Evolutionary conservation across 1,140 invertebrate species (phyloP), one percentile per base, ranked within the genome.

Genomic region (Babylonia areolata): DNA sequence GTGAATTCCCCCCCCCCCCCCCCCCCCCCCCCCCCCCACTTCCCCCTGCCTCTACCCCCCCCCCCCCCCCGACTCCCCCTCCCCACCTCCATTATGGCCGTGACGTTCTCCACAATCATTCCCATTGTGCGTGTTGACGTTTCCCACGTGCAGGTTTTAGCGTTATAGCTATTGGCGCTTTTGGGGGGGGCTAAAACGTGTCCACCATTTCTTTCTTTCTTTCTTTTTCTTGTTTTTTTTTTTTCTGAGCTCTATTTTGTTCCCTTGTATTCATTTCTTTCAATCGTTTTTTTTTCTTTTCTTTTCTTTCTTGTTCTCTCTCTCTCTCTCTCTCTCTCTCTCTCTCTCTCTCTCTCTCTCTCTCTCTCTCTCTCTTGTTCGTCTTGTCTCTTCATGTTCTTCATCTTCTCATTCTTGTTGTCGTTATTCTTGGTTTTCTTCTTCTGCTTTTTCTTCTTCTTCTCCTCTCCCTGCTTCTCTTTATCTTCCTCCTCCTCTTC

Each of bases 331-430:
- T 37, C 58, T 80, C 3, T 82, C 69, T 81, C n/a, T 86, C 78
- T 42, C 85, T 79, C 37, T 86, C 81, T 64, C 85, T 85, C 42
- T 87, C 54, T 87, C 78, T 84, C 42, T 88, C 86, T 69, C 84
- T 46, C 40, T 88, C 31, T 58, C 83, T 79, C 58, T 64, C 2
- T n/a, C 28, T 64, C 9, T 64, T 51, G 20, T 11, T 20, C 20
- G 9, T 51, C n/a, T n/a, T n/a, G n/a, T 23, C 58, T 64, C 28
- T 2, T 23, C 28, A 6, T 23, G 15, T 23, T 64, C 28, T n/a
- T 11, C 2, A 12, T 64, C 28, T 23, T 64, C 28, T n/a, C 28
- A 23, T 23, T 64, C 28, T 3, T 64, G 9, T 20, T 23, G 15
- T 28, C 28, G 9, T 20, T 64, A 23, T 28, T 23, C 20, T 9